A percentile compares a stretch with the other conserved stretches of the same genome.
These are phyloP conservation scores for Sarcophilus harrisii DNA, from an alignment of 2,797 vertebrate species.

Conservation along the genomic window DNA sequence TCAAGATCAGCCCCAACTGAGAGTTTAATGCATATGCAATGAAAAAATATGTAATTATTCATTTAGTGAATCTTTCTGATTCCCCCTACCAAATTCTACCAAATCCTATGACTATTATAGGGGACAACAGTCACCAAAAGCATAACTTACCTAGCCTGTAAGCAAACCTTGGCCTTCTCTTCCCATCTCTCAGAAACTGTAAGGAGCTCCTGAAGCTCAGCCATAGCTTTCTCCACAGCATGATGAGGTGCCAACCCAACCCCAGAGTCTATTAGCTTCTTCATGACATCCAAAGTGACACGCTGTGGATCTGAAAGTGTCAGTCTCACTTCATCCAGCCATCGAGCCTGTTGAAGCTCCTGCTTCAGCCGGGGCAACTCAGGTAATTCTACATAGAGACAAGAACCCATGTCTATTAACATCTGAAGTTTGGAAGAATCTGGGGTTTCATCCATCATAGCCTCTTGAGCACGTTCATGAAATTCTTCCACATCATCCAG, in stretches of 20 bases:
- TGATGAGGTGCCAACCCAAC: constrained; percentile 98
- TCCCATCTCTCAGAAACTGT: constrained; percentile 98
- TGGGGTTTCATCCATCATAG: constrained; percentile 94
- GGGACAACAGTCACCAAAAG: constrained; percentile 60
- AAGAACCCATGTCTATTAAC: constrained; percentile 94
- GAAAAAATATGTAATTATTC: constrained; percentile 45
- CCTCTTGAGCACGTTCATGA: constrained; percentile 95
- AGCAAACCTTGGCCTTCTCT: constrained; percentile 95
- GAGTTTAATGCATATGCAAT: not conserved
- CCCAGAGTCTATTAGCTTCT: constrained; percentile 96
- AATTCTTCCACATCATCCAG: constrained; percentile 98
- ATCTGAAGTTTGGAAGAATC: constrained; percentile 96
- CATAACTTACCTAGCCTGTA: constrained; percentile 93
- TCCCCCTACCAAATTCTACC: constrained; percentile 24
- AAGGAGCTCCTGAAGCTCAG: constrained; percentile 97
- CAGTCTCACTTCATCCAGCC: constrained; percentile 97
- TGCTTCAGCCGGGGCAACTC: constrained; percentile 96
- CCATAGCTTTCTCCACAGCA: constrained; percentile 99
- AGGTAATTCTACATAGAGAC: constrained; percentile 96
- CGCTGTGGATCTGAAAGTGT: constrained; percentile 94
- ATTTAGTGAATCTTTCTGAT: constrained; percentile 6
- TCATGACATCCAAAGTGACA: constrained; percentile 98
- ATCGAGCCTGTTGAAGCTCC: constrained; percentile 97
- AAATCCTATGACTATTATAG: constrained; percentile 5
- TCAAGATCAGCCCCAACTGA: constrained; percentile 14